Evolutionary conservation across 2,797 vertebrate species (phyloP).

Genomic region (Enoplosus armatus): DNA sequence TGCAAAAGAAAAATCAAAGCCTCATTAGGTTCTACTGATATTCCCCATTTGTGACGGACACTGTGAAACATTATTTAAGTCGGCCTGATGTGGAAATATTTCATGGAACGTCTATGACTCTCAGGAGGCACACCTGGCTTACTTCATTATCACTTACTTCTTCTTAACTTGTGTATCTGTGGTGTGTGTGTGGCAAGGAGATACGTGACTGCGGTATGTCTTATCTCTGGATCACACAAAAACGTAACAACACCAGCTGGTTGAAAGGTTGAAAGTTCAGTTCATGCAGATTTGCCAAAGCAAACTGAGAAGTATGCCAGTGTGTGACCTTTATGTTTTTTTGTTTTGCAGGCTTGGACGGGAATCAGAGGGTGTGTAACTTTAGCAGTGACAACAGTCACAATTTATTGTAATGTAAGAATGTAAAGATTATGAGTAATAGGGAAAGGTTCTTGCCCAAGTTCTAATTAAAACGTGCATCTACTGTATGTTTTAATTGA

Average conservation of each 20-base stretch:
- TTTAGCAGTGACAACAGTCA: background rate
- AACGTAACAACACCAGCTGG: background rate
- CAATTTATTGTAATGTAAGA: background rate
- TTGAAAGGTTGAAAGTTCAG: background rate
- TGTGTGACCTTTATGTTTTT: background rate
- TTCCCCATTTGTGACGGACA: background rate
- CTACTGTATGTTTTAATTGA: conserved; percentile 4
- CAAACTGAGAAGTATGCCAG: background rate
- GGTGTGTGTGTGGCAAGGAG: background rate
- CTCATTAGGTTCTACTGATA: background rate
- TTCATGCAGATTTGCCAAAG: background rate
- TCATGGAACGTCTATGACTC: background rate
- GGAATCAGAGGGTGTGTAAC: background rate
- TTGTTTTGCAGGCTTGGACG: background rate
- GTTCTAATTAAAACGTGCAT: background rate
- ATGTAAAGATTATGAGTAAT: background rate
- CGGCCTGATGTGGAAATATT: background rate
- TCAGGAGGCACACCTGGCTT: background rate
- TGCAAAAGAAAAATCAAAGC: conserved; percentile 16
- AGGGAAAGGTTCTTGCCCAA: background rate
- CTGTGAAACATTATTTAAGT: background rate
- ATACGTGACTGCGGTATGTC: background rate
- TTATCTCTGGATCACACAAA: background rate
- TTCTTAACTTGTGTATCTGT: background rate
- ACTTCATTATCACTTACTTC: conserved; percentile 1